Percentiles rank a stretch among this genome's conserved stretches.
Evolutionary conservation across 2,113 vertebrate species (phyloP).

Genomic region (Isurus oxyrinchus): DNA sequence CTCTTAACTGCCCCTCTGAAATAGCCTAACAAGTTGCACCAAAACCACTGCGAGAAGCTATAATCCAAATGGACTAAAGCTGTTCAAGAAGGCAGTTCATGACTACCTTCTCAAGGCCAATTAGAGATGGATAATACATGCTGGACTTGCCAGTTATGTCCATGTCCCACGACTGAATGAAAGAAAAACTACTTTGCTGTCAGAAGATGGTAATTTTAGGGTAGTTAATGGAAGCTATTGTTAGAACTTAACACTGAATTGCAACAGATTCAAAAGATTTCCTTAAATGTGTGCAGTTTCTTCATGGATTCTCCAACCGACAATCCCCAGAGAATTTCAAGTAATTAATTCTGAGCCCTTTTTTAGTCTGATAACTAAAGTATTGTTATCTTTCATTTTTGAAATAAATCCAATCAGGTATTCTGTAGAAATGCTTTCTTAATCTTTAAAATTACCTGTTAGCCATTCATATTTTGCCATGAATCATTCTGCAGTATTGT

Average conservation of each 20-base stretch:
- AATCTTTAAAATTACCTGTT: background rate
- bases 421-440: background rate
- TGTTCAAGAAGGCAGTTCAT: too few species aligned
- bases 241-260: background rate
- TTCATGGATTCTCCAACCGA: background rate
- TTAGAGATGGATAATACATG: too few species aligned
- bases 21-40: too few species aligned
- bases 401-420: background rate
- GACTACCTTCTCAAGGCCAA: too few species aligned
- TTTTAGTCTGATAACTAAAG: background rate
- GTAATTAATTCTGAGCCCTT: background rate
- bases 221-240: background rate
- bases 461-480: background rate
- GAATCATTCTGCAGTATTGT: background rate
- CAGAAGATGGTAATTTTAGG: background rate
- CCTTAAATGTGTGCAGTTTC: background rate
- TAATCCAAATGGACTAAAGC: too few species aligned
- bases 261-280: background rate
- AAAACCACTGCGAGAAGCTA: too few species aligned
- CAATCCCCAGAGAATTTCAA: background rate
- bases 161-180: too few species aligned
- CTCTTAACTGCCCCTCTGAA: too few species aligned
- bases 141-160: too few species aligned
- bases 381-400: background rate
- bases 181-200: background rate